Evolutionary conservation across 2,888 invertebrate species (phyloP), one percentile per base, ranked within the genome.

Genomic region (Diachrysia chrysitis): DNA sequence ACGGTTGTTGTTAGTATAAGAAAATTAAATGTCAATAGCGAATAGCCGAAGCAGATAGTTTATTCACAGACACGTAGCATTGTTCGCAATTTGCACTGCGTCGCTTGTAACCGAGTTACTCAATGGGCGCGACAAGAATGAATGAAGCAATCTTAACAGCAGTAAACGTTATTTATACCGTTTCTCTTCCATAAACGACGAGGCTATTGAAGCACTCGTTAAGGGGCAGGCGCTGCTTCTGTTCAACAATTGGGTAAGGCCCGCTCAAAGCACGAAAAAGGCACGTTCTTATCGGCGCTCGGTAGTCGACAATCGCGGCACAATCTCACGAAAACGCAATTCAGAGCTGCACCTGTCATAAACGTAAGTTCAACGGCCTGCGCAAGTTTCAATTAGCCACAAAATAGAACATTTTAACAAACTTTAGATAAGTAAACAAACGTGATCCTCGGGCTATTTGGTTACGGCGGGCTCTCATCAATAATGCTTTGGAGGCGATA

Each of bases 311-410:
- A 89, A 94, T 95, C 95, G 82, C 82, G 60, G 81, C 87, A 89
- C 90, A 90, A 95, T 95, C 95, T 95, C 94, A 95, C 95, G 95
- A 95, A 93, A 93, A 92, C 85, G 84, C 94, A 90, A 95, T 95
- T 93, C 82, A 75, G 71, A 85, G 85, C 91, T 92, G 93, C 95
- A 95, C 95, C 94, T 95, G 95, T 93, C 91, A 92, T 91, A 91
- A 92, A 87, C 83, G 83, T 79, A 82, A 83, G 94, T 87, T 93
- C 91, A 90, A 84, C 84, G 90, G 80, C 89, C 86, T 73, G 71
- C 73, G 71, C 73, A 76, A 82, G 85, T 89, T 93, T 93, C 93
- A 94, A 94, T 94, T 95, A 94, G 88, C 85, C 82, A 88, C 87
- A 84, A 88, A 90, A 88, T 86, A 83, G 84, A 86, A 86, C 88